A percentile compares a stretch with the other conserved stretches of the same genome.
Evolutionary conservation across 2,888 invertebrate species (phyloP).

Genomic region (Aquatica leii): DNA sequence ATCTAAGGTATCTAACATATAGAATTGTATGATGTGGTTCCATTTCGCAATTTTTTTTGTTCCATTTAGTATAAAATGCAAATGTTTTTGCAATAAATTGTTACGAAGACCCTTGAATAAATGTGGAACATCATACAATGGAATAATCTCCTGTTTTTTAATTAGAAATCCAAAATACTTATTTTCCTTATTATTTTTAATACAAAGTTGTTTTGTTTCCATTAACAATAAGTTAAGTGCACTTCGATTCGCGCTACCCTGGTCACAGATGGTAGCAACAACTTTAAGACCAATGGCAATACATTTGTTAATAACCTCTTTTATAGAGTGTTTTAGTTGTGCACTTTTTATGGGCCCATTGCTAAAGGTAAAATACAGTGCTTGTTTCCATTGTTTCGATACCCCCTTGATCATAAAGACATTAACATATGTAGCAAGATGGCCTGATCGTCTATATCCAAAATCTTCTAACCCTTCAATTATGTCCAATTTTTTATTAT

Average conservation of each 20-base stretch:
- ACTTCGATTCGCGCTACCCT: background rate
- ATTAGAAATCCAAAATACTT: background rate
- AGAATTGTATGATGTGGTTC: constrained; percentile 22
- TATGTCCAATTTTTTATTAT: too few relatives aligned
- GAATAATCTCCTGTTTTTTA: constrained; percentile 19
- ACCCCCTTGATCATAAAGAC: constrained; percentile 7
- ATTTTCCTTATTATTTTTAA: too few relatives aligned
- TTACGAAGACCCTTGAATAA: too few relatives aligned
- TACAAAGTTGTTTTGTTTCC: too few relatives aligned
- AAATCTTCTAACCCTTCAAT: constrained; percentile 23
- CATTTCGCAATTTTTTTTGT: constrained; percentile 19
- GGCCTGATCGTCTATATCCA: background rate
- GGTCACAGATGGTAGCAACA: too few relatives aligned
- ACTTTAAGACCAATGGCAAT: background rate
- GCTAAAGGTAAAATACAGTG: background rate
- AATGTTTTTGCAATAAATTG: background rate
- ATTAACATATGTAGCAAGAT: constrained; percentile 21
- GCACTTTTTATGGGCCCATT: background rate
- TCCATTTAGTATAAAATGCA: background rate
- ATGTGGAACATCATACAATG: constrained; percentile 28
- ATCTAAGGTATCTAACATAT: constrained; percentile 17
- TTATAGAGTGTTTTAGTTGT: background rate
- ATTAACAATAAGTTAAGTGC: too few relatives aligned
- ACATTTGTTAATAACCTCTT: background rate
- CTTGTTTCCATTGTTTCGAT: background rate